Percentiles rank a stretch among this genome's conserved stretches.
phyloP scores from a whole-genome alignment of 2,888 invertebrate genomes.

The Scaptomyza cyrtandrae region DNA sequence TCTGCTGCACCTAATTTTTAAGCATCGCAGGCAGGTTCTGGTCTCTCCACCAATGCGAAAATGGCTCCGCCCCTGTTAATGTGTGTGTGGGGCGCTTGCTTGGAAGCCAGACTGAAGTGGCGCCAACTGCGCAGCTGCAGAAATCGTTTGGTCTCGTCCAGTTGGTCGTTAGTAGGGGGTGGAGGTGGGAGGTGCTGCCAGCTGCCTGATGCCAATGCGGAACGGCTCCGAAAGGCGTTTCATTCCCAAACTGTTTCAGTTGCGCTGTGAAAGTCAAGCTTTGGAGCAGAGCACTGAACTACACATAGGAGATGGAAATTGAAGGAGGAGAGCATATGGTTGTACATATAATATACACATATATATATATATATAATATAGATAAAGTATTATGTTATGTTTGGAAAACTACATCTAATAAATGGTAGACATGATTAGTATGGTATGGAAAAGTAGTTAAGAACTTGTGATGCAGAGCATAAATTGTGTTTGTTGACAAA shows the following conservation, averaged over 20 bases:
- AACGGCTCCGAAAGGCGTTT: slow-evolving; percentile 35
- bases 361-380: neutral
- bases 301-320: neutral
- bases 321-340: neutral
- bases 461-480: neutral
- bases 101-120: slow-evolving; percentile 56
- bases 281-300: slow-evolving; percentile 8
- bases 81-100: slow-evolving; percentile 58
- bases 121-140: slow-evolving; percentile 71
- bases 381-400: neutral
- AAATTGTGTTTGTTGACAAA: neutral
- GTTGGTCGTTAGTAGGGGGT: slow-evolving; percentile 55
- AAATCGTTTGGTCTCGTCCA: slow-evolving; percentile 63
- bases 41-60: slow-evolving; percentile 70
- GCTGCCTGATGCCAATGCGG: slow-evolving; percentile 35
- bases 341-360: slow-evolving; percentile 5
- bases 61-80: slow-evolving; percentile 70
- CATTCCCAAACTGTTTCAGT: slow-evolving; percentile 65
- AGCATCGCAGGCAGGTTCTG: slow-evolving; percentile 11
- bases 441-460: neutral
- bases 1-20: slow-evolving; percentile 65
- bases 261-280: no score
- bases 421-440: slow-evolving; percentile 1
- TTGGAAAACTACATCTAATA: slow-evolving; percentile 8
- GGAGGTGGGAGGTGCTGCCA: slow-evolving; percentile 31